Evolutionary conservation across 2,888 invertebrate species (phyloP).

Genomic region (Apodemia hepburni): DNA sequence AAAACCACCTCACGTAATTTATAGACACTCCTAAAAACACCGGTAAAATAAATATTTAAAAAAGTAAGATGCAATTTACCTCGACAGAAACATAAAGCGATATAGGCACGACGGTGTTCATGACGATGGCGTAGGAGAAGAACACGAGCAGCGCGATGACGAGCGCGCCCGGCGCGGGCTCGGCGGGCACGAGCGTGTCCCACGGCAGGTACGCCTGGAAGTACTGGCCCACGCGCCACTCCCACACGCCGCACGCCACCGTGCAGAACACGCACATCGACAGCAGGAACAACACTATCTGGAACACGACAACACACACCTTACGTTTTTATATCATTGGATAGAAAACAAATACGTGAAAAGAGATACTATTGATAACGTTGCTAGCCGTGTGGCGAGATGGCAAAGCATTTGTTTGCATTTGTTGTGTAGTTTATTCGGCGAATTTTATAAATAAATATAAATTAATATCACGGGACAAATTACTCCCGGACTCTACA

Average conservation of each 20-base stretch:
- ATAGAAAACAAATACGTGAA: too few relatives aligned
- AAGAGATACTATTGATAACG: too few relatives aligned
- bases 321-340: too few relatives aligned
- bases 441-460: too few relatives aligned
- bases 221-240: conserved; percentile 94
- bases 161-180: conserved; percentile 90
- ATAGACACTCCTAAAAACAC: too few relatives aligned
- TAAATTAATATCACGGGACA: too few relatives aligned
- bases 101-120: conserved; percentile 99
- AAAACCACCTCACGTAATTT: too few relatives aligned
- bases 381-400: too few relatives aligned
- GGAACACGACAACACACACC: conserved; percentile 44
- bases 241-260: conserved; percentile 98
- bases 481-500: too few relatives aligned
- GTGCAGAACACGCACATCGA: conserved; percentile 99
- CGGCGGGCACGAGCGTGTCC: conserved; percentile 94
- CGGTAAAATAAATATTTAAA: too few relatives aligned
- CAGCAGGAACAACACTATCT: conserved; percentile 99
- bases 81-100: conserved; percentile 98
- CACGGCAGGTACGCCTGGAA: conserved; percentile 95
- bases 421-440: too few relatives aligned
- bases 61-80: conserved; percentile 71
- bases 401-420: too few relatives aligned
- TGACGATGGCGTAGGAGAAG: conserved; percentile 99
- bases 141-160: conserved; percentile 98